phyloP scores from a whole-genome alignment of 2,888 invertebrate genomes.

The Agrilus cyanescens region DNA sequence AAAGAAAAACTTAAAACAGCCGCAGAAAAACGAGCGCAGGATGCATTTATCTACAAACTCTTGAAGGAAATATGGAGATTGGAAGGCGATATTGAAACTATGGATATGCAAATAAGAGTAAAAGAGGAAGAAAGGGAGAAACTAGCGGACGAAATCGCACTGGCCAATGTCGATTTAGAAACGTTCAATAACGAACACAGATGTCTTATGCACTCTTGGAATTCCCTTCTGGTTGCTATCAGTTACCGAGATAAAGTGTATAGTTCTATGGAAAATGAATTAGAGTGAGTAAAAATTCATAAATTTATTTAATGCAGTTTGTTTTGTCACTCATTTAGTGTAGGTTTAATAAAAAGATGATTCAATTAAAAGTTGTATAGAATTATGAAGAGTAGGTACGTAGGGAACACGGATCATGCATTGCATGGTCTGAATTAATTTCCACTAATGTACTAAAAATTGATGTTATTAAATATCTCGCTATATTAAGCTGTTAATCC shows the following conservation, averaged over 20 bases:
- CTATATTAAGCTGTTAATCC: too few relatives aligned
- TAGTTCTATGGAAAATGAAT: constrained; percentile 47
- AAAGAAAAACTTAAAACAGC: constrained; percentile 42
- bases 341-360: too few relatives aligned
- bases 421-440: too few relatives aligned
- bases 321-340: too few relatives aligned
- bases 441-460: too few relatives aligned
- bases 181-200: constrained; percentile 58
- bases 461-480: too few relatives aligned
- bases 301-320: too few relatives aligned
- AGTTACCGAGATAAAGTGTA: constrained; percentile 55
- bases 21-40: constrained; percentile 46
- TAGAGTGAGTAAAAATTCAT: constrained; percentile 36
- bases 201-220: constrained; percentile 60
- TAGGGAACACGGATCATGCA: too few relatives aligned
- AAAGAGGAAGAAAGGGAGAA: constrained; percentile 51
- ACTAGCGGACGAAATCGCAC: constrained; percentile 46
- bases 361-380: too few relatives aligned
- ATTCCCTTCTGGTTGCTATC: constrained; percentile 59
- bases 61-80: constrained; percentile 59
- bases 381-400: too few relatives aligned
- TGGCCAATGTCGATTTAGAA: constrained; percentile 62
- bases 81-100: constrained; percentile 51
- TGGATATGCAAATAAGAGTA: constrained; percentile 51
- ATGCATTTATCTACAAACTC: constrained; percentile 54